Conservation (phyloP, 2,113 vertebrate species). For the Melanotaenia duboulayi region DNA sequence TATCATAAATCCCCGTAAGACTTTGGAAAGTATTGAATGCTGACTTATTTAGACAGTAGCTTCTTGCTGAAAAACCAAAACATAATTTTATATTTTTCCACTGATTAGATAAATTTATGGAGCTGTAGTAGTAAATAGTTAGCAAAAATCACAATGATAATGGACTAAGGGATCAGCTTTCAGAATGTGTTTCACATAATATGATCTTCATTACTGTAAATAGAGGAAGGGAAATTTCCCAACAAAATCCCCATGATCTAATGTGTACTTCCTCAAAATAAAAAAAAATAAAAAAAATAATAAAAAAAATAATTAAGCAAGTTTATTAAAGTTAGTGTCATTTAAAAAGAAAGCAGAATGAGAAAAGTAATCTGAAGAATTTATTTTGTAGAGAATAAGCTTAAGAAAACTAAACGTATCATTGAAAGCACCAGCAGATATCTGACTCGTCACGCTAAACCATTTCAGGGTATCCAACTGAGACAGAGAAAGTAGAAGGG, state of each 20-base stretch:
- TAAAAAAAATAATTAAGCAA: not conserved
- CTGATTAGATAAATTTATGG: too few species aligned
- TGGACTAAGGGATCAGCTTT: not conserved
- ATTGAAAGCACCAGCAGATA: conserved; percentile 67
- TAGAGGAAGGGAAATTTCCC: conserved; percentile 19
- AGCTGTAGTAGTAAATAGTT: not conserved
- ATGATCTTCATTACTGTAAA: conserved; percentile 37
- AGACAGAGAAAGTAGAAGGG: not conserved
- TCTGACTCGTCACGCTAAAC: conserved; percentile 24
- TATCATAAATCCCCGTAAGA: too few species aligned
- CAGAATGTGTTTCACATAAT: conserved; percentile 30
- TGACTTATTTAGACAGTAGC: too few species aligned
- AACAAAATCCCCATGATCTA: conserved; percentile 16
- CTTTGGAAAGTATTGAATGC: too few species aligned
- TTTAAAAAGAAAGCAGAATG: conserved; percentile 11
- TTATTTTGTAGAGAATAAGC: conserved; percentile 26
- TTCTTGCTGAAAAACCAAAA: too few species aligned
- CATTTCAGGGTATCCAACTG: conserved; percentile 52
- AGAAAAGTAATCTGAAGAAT: conserved; percentile 22
- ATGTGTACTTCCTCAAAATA: conserved; percentile 36
- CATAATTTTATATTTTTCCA: too few species aligned
- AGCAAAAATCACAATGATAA: not conserved
- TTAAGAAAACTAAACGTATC: conserved; percentile 45
- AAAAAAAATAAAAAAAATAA: conserved; percentile 8
- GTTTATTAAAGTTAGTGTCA: conserved; percentile 41